A percentile compares a stretch with the other conserved stretches of the same genome.
Evolutionary conservation across 2,888 invertebrate genomes (phyloP).

Genomic region (Cerceris ruficornis): DNA sequence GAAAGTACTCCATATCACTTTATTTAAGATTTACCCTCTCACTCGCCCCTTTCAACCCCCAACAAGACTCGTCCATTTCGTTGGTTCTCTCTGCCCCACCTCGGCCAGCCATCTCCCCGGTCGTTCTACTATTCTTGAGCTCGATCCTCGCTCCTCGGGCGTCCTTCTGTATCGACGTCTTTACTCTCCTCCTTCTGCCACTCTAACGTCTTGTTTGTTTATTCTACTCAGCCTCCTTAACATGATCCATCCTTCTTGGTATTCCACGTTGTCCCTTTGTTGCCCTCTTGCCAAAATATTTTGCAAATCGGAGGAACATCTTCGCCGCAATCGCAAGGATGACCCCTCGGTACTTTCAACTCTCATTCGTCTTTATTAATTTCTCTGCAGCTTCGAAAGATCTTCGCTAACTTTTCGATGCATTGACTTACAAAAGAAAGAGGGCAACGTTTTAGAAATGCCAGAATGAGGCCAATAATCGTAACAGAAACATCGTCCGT

Average conservation of each 20-base stretch:
- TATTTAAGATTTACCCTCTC: slow-evolving; percentile 82
- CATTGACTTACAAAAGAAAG: no score
- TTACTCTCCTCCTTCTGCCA: slow-evolving; percentile 40
- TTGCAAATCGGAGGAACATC: slow-evolving; percentile 52
- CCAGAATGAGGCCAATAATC: no score
- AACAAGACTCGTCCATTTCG: slow-evolving; percentile 82
- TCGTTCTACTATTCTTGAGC: slow-evolving; percentile 75
- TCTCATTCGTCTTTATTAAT: background rate
- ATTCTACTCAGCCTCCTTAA: slow-evolving; percentile 67
- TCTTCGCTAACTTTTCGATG: no score
- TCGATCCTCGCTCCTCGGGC: slow-evolving; percentile 71
- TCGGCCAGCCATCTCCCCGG: slow-evolving; percentile 49
- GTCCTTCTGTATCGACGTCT: slow-evolving; percentile 70
- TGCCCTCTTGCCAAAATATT: slow-evolving; percentile 20
- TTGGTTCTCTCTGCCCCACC: slow-evolving; percentile 68
- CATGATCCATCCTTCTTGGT: slow-evolving; percentile 64
- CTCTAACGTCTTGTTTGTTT: slow-evolving; percentile 67
- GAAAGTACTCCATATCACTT: slow-evolving; percentile 82
- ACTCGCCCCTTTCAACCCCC: slow-evolving; percentile 80
- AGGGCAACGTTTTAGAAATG: no score
- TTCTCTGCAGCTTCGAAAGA: no score
- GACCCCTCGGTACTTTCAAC: background rate
- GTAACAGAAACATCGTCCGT: no score
- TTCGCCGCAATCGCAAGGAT: slow-evolving; percentile 13
- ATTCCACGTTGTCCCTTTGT: slow-evolving; percentile 47